phyloP scores from a whole-genome alignment of 2,888 invertebrate species.

The Abscondita cerata region DNA sequence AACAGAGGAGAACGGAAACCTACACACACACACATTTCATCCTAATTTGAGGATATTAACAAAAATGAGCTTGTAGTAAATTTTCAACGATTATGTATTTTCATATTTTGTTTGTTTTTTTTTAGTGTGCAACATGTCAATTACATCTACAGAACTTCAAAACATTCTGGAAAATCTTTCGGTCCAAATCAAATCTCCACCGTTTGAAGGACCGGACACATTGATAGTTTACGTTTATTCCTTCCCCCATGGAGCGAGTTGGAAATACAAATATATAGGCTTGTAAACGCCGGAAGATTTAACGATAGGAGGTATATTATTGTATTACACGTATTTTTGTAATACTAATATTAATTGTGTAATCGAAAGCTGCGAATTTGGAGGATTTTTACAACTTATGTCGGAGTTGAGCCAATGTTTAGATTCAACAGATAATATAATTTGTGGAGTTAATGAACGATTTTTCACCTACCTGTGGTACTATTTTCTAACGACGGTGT shows the following conservation, averaged over 20 bases:
- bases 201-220: slow-evolving; percentile 73
- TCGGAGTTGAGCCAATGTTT: slow-evolving; percentile 63
- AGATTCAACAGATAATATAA: slow-evolving; percentile 63
- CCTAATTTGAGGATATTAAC: no score
- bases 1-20: no score
- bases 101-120: no score
- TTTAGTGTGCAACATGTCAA: slow-evolving; percentile 81
- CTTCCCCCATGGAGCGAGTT: slow-evolving; percentile 75
- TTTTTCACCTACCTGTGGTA: slow-evolving; percentile 76
- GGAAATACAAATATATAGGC: slow-evolving; percentile 77
- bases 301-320: slow-evolving; percentile 75
- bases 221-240: slow-evolving; percentile 76
- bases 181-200: slow-evolving; percentile 84
- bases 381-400: slow-evolving; percentile 71
- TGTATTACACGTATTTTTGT: no score
- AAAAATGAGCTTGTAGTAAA: no score
- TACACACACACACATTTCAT: no score
- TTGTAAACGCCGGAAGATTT: slow-evolving; percentile 74
- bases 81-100: no score
- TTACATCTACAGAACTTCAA: slow-evolving; percentile 72
- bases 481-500: slow-evolving; percentile 76
- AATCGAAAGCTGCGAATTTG: slow-evolving; percentile 68
- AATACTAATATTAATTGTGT: background rate
- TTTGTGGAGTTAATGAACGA: slow-evolving; percentile 76
- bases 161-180: slow-evolving; percentile 75